Base-by-base conservation (phyloP, 2,888 invertebrate genomes). In the Agriopis marginaria region DNA sequence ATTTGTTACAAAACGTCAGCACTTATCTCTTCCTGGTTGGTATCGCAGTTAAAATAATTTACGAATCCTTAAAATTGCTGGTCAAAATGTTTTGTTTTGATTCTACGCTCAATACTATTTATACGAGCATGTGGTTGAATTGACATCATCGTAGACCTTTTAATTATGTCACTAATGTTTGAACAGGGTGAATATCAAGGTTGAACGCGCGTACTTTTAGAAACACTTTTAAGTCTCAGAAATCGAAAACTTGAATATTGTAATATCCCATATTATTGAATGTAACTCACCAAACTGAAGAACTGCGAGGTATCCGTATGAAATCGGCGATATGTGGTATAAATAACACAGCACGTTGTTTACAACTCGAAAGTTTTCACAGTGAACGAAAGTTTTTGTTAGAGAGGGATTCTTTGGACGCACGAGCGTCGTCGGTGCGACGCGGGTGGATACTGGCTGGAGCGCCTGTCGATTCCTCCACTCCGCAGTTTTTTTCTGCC, bases 381-480 rank as follows among this genome's bases (percentile, higher is more conserved):
- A 70, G 64, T 71, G 63, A 54, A 47, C 77, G 78, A 70, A 73
- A 80, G 74, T 78, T 68, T 77, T 81, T 79, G 78, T 77, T 82
- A 77, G 76, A 76, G 79, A 82, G 85, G 83, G 79, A 79, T 73
- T 72, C 65, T 76, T 68, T 66, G 74, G 72, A 75, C 80, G 77
- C 80, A 78, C 86, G 83, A 84, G 82, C 82, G 81, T 74, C 74
- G 83, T 73, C 71, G 82, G 72, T 81, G 78, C 80, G 79, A 75
- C 84, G 82, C 86, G 81, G 78, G 70, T 82, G 85, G 85, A 83
- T 79, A 89, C 91, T 90, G 91, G 53, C 44, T 32, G 53, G 62
- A 44, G 5, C 40, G 17, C 40, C 44, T 11, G 49, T 70, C 76
- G 79, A 51, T 62, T 54, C 66, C 71, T 70, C 67, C 45, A 66